Evolutionary conservation across 2,888 invertebrate species (phyloP).

Genomic region (Pharmacophagus antenor): DNA sequence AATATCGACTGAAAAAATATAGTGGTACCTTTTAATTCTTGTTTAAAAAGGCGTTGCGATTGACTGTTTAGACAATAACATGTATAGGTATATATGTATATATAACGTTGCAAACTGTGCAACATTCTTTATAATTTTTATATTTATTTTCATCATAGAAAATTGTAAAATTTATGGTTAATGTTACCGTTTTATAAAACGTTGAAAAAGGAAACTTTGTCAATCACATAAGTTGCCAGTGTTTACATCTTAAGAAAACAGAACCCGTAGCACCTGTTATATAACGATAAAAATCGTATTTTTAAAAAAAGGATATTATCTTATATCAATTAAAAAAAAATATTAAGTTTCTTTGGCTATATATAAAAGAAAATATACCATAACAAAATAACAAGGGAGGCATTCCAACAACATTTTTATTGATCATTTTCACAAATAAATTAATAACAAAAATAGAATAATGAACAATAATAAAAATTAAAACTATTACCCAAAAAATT

Average conservation of each 20-base stretch:
- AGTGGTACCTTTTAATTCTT: not conserved
- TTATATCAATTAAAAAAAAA: no score
- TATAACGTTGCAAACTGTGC: not conserved
- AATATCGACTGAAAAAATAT: slow-evolving; percentile 4
- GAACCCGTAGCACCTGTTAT: no score
- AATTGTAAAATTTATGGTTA: no score
- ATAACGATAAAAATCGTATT: no score
- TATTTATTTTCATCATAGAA: not conserved
- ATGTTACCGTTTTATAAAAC: no score
- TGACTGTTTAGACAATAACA: not conserved
- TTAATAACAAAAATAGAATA: no score
- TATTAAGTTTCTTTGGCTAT: not conserved
- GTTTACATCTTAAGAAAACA: no score
- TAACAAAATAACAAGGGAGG: not conserved
- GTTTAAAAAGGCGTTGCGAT: not conserved
- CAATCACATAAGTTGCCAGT: no score
- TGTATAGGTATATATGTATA: no score
- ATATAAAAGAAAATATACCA: not conserved
- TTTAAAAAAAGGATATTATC: no score
- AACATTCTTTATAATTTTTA: not conserved
- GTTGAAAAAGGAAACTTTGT: no score
- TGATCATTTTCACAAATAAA: not conserved
- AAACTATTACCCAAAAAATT: not conserved
- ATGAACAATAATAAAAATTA: no score
- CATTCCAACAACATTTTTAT: not conserved